A percentile compares a stretch with the other conserved stretches of the same genome.
Evolutionary conservation across 2,113 vertebrate species (phyloP).

Genomic region (Plecotus auritus): DNA sequence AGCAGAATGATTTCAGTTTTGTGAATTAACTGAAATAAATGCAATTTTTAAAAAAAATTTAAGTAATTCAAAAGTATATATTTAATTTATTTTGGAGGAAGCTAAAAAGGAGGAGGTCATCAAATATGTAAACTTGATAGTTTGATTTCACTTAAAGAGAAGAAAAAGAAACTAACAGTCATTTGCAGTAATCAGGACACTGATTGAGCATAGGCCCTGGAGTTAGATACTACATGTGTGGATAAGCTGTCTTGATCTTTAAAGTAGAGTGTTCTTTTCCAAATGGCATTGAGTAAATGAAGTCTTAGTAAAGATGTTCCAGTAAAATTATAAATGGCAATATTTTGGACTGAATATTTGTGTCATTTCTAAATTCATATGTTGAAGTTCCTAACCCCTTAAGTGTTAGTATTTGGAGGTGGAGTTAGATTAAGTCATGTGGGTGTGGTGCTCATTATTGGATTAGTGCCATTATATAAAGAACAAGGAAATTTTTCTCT

Average conservation of each 20-base stretch:
- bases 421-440: not conserved
- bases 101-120: not conserved
- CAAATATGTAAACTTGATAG: not conserved
- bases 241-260: not conserved
- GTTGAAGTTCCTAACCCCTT: not conserved
- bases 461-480: not conserved
- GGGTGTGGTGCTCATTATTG: not conserved
- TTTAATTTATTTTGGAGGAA: conserved; percentile 27
- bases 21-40: not conserved
- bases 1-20: not conserved
- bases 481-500: not conserved
- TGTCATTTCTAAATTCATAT: not conserved
- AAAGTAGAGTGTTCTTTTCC: not conserved
- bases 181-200: not conserved
- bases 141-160: not conserved
- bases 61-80: not conserved
- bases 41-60: not conserved
- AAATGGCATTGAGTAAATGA: not conserved
- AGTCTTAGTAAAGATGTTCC: not conserved
- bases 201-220: not conserved
- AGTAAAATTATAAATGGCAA: not conserved
- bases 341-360: not conserved
- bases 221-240: not conserved
- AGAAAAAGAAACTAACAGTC: not conserved
- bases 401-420: not conserved